Conservation (phyloP, 1,140 invertebrate species). For the Drosophila nikananu region DNA sequence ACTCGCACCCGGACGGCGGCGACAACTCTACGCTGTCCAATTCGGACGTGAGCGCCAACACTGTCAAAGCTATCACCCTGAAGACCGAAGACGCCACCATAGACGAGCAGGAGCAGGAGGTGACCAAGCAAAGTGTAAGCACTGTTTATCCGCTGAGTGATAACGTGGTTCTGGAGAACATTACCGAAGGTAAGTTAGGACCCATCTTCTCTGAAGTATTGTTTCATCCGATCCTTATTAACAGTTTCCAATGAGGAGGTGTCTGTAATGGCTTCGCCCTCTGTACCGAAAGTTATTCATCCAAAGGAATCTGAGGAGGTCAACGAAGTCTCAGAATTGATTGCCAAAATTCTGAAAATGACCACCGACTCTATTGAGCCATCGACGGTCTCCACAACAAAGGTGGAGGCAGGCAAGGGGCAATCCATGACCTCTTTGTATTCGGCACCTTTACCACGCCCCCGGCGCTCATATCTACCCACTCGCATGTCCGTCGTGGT, state of each 20-base stretch:
- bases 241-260: conserved; percentile 66
- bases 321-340: conserved; percentile 63
- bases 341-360: conserved; percentile 66
- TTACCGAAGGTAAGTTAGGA: conserved; percentile 57
- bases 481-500: conserved; percentile 79
- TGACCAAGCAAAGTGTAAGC: conserved; percentile 31
- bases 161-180: conserved; percentile 64
- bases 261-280: conserved; percentile 19
- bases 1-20: conserved; percentile 46
- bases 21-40: conserved; percentile 70
- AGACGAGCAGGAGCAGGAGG: conserved; percentile 50
- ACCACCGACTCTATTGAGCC: conserved; percentile 37
- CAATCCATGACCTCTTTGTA: conserved; percentile 9
- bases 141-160: conserved; percentile 64
- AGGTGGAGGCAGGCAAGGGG: conserved; percentile 20
- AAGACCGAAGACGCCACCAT: conserved; percentile 39
- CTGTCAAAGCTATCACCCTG: conserved; percentile 65
- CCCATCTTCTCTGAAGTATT: background rate
- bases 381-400: background rate
- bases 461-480: conserved; percentile 63
- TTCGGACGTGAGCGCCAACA: conserved; percentile 51
- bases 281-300: background rate
- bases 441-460: conserved; percentile 25
- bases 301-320: conserved; percentile 36
- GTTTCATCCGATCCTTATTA: background rate